phyloP scores from a whole-genome alignment of 2,797 vertebrate genomes.

The Enteromius anoplus region DNA sequence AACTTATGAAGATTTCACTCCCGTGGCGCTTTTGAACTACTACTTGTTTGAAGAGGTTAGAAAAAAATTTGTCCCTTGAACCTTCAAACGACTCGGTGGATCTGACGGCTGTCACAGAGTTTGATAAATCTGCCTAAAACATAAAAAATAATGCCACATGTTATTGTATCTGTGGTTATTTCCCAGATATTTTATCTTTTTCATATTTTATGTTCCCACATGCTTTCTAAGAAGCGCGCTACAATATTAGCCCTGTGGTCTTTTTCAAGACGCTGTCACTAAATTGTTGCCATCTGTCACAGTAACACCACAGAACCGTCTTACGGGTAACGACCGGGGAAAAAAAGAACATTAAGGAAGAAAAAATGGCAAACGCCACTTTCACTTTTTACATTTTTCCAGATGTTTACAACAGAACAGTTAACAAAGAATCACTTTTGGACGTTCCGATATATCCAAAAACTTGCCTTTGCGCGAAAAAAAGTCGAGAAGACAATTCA shows the following conservation, averaged over 20 bases:
- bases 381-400: background rate
- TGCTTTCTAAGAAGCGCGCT: background rate
- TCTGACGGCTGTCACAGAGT: conserved; percentile 10
- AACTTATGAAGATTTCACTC: background rate
- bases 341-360: background rate
- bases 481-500: background rate
- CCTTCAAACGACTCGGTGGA: background rate
- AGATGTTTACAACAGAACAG: background rate
- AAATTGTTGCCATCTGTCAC: conserved; percentile 26
- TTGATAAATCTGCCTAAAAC: conserved; percentile 7
- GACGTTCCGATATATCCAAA: background rate
- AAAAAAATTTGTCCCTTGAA: background rate
- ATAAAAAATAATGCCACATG: background rate
- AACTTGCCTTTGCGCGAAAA: background rate
- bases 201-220: background rate
- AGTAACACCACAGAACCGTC: background rate
- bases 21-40: background rate
- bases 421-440: too few species aligned
- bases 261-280: conserved; percentile 12
- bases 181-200: background rate
- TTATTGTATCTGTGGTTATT: background rate
- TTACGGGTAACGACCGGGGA: background rate
- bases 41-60: background rate
- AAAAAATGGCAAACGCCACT: background rate
- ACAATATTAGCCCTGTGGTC: conserved; percentile 18